Percentiles rank a stretch among this genome's conserved stretches.
phyloP scores from a whole-genome alignment of 1,140 invertebrate species.

The Solen grandis region DNA sequence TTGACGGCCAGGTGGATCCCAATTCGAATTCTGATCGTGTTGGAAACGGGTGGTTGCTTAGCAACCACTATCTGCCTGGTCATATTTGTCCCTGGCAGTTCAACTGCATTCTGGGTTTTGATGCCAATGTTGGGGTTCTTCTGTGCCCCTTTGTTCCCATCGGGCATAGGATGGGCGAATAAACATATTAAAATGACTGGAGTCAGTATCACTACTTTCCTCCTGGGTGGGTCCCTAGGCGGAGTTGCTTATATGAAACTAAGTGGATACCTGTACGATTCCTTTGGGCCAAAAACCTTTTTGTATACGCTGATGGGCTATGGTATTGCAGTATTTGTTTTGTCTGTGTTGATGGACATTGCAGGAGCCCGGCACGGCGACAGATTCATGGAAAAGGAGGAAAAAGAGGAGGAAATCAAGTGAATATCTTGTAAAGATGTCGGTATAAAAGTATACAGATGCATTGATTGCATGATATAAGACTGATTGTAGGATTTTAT shows the following conservation, averaged over 20 bases:
- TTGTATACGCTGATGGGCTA: conserved; percentile 60
- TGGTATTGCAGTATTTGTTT: conserved; percentile 31
- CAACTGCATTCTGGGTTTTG: conserved; percentile 57
- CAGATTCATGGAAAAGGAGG: conserved; percentile 15
- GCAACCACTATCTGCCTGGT: conserved; percentile 54
- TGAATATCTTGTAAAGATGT: too few species aligned
- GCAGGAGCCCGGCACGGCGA: conserved; percentile 43
- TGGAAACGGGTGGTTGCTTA: conserved; percentile 60
- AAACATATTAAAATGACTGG: conserved; percentile 64
- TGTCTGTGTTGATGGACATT: conserved; percentile 24
- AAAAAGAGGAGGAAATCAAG: conserved; percentile 15
- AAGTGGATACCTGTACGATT: conserved; percentile 67
- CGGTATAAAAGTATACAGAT: too few species aligned
- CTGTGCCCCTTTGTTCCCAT: conserved; percentile 63
- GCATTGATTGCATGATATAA: too few species aligned
- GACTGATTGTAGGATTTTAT: too few species aligned
- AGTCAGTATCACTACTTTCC: conserved; percentile 61
- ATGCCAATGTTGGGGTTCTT: conserved; percentile 62
- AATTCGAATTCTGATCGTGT: conserved; percentile 62
- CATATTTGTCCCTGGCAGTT: conserved; percentile 52
- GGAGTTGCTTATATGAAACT: conserved; percentile 63
- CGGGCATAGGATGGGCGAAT: conserved; percentile 65
- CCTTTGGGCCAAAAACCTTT: conserved; percentile 59
- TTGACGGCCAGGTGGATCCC: conserved; percentile 63
- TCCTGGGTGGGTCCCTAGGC: conserved; percentile 64